A percentile compares a stretch with the other conserved stretches of the same genome.
Evolutionary conservation across 2,113 vertebrate species (phyloP).

Genomic region (Vidua macroura): DNA sequence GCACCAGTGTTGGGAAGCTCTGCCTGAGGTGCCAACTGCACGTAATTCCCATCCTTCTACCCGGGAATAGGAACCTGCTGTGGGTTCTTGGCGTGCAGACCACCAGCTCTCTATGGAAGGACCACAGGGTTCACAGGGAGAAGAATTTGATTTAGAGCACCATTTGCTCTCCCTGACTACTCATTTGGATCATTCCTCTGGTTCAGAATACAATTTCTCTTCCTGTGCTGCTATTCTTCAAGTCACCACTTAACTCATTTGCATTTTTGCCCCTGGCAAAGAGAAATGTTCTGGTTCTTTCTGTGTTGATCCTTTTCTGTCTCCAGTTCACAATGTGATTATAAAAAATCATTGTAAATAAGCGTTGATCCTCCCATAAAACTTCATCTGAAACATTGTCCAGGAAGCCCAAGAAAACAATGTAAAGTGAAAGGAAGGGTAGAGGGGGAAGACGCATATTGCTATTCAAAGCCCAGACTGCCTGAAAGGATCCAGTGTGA

Average conservation of each 20-base stretch:
- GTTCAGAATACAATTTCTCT: background rate
- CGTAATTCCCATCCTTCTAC: background rate
- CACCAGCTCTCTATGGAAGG: background rate
- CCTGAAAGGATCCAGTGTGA: slow-evolving; percentile 51
- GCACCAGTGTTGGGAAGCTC: background rate
- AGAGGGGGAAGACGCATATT: background rate
- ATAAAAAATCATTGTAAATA: background rate
- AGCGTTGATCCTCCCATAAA: slow-evolving; percentile 23
- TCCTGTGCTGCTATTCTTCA: background rate
- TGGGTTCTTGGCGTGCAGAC: background rate
- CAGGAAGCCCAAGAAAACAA: slow-evolving; percentile 36
- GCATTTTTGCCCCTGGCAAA: background rate
- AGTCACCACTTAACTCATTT: background rate
- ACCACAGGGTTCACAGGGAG: background rate
- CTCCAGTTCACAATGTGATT: background rate
- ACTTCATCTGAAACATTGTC: slow-evolving; percentile 16
- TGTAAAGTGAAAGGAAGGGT: slow-evolving; percentile 12
- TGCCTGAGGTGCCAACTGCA: background rate
- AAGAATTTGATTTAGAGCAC: background rate
- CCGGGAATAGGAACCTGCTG: background rate
- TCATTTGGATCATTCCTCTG: background rate
- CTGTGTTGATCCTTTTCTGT: background rate
- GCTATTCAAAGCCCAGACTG: slow-evolving; percentile 48
- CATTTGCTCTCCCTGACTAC: background rate
- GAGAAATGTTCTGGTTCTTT: background rate